Evolutionary conservation across 1,140 invertebrate genomes (phyloP).

Genomic region (Aricia agestis): DNA sequence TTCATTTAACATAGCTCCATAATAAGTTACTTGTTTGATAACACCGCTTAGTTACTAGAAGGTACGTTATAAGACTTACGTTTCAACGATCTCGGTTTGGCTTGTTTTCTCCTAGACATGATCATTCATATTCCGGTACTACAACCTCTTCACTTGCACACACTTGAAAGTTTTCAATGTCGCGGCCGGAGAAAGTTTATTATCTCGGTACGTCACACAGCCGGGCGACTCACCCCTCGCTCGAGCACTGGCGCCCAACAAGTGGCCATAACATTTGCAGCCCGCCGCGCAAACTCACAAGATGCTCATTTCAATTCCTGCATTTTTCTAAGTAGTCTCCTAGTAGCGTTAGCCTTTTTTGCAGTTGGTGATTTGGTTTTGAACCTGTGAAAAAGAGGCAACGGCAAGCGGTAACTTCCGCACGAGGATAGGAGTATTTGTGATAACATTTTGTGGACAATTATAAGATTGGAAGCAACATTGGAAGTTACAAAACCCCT

Average conservation of each 20-base stretch:
- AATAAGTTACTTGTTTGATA: not conserved
- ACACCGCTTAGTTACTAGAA: not conserved
- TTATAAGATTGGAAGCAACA: too few relatives aligned
- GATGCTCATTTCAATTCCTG: constrained; percentile 34
- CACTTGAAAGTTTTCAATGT: constrained; percentile 10
- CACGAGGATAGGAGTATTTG: too few relatives aligned
- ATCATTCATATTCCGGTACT: constrained; percentile 26
- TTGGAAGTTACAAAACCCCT: too few relatives aligned
- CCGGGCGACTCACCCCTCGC: constrained; percentile 58
- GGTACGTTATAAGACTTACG: constrained; percentile 49
- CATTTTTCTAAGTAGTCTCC: not conserved
- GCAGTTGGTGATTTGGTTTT: too few relatives aligned
- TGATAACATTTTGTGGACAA: too few relatives aligned
- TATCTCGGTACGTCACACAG: constrained; percentile 41
- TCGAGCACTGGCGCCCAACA: constrained; percentile 72
- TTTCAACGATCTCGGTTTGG: constrained; percentile 73
- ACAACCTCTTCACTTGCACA: constrained; percentile 5
- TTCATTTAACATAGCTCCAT: too few relatives aligned
- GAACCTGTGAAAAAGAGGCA: too few relatives aligned
- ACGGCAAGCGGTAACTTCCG: too few relatives aligned
- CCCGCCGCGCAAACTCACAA: constrained; percentile 71
- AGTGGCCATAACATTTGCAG: constrained; percentile 70
- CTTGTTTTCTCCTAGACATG: constrained; percentile 76
- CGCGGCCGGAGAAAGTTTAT: constrained; percentile 43
- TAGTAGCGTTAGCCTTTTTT: too few relatives aligned